These are phyloP conservation scores for Miltochrista miniata DNA, from an alignment of 2,888 invertebrate species.

Conservation along the genomic window DNA sequence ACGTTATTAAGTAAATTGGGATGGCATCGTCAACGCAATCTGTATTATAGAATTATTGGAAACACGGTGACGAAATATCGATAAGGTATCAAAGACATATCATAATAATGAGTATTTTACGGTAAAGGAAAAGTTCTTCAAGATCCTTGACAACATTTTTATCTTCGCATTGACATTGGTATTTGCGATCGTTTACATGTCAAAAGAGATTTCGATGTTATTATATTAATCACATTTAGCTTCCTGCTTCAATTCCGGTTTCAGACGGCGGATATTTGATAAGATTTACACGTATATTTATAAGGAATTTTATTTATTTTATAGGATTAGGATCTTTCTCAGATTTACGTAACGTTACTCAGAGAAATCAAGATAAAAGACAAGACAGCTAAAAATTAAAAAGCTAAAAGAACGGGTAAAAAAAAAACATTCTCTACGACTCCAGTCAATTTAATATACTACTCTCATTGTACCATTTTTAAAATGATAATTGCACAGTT, in stretches of 20 bases:
- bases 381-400: not conserved
- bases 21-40: not conserved
- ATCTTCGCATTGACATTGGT: conserved; percentile 20
- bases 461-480: conserved; percentile 22
- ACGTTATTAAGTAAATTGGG: not conserved
- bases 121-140: not conserved
- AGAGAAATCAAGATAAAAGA: too few relatives aligned
- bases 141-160: conserved; percentile 18
- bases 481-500: conserved; percentile 30
- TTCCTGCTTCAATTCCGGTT: conserved; percentile 38
- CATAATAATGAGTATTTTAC: not conserved
- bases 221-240: conserved; percentile 46
- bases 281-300: not conserved
- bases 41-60: not conserved
- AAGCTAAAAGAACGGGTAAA: not conserved
- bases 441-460: conserved; percentile 1
- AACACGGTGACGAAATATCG: not conserved
- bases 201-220: conserved; percentile 39
- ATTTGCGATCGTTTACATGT: conserved; percentile 37
- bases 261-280: conserved; percentile 11
- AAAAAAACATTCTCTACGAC: not conserved
- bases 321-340: too few relatives aligned
- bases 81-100: conserved; percentile 15
- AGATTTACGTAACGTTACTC: not conserved
- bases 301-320: not conserved